These are phyloP conservation scores for Eunapius fragilis DNA, from an alignment of 37 sponge, comb jelly and placozoan species.

Conservation along the genomic window DNA sequence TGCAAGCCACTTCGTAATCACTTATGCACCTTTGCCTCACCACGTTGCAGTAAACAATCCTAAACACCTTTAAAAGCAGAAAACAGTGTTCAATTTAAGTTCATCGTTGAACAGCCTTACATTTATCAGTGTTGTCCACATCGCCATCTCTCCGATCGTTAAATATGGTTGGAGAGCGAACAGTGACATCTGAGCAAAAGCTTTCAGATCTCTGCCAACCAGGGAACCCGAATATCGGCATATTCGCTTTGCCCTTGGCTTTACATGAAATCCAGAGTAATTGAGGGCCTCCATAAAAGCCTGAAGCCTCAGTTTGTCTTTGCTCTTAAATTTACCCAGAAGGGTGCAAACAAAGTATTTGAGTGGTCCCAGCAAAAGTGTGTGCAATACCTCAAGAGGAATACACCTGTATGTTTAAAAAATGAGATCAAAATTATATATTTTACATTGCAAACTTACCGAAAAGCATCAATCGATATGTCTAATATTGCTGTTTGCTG, in stretches of 20 bases:
- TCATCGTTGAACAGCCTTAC: background rate
- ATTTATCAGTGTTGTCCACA: slow-evolving; percentile 12
- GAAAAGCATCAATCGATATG: background rate
- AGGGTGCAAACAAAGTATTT: slow-evolving; percentile 33
- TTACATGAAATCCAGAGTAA: slow-evolving; percentile 33
- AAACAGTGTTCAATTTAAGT: background rate
- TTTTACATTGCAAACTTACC: background rate
- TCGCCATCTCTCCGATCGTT: background rate
- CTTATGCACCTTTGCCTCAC: background rate
- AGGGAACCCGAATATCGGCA: slow-evolving; percentile 33
- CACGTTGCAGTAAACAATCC: slow-evolving; percentile 3
- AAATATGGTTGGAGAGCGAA: slow-evolving; percentile 18
- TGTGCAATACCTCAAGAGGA: slow-evolving; percentile 51
- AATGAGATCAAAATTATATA: background rate
- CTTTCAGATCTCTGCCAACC: slow-evolving; percentile 59
- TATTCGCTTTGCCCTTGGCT: slow-evolving; percentile 12
- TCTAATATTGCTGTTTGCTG: background rate
- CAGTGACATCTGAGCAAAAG: slow-evolving; percentile 30
- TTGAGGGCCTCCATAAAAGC: slow-evolving; percentile 32
- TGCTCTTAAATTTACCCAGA: slow-evolving; percentile 1
- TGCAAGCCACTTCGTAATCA: background rate
- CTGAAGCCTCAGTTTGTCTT: slow-evolving; percentile 29
- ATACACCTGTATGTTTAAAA: slow-evolving; percentile 23
- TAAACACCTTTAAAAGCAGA: slow-evolving; percentile 18
- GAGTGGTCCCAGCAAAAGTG: slow-evolving; percentile 45